phyloP scores from a whole-genome alignment of 2,113 vertebrate species.

The Colius striatus region DNA sequence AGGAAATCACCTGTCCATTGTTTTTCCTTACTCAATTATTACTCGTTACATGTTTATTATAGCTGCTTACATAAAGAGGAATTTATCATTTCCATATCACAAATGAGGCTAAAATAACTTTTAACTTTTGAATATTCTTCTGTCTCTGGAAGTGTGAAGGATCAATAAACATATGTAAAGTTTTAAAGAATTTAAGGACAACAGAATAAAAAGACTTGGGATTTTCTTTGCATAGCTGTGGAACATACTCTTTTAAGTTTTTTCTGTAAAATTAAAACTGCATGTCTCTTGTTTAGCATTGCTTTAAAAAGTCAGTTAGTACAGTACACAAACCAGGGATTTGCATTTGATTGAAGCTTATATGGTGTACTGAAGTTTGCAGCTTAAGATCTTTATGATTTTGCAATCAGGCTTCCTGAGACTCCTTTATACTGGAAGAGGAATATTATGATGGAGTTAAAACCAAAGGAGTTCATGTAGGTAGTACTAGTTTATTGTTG shows the following conservation, averaged over 20 bases:
- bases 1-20: not conserved
- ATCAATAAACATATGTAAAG: not conserved
- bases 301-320: not conserved
- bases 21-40: not conserved
- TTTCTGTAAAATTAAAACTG: not conserved
- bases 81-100: not conserved
- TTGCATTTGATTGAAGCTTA: not conserved
- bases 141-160: not conserved
- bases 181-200: not conserved
- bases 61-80: not conserved
- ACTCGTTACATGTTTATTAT: not conserved
- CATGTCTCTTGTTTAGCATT: not conserved
- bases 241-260: not conserved
- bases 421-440: not conserved
- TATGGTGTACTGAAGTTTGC: not conserved
- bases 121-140: not conserved
- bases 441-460: not conserved
- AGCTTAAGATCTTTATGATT: not conserved
- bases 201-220: not conserved
- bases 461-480: not conserved
- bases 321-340: not conserved
- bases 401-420: not conserved
- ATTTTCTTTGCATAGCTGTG: not conserved
- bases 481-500: not conserved
- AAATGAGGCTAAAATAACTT: not conserved